phyloP scores from a whole-genome alignment of 2,797 vertebrate genomes.

The Anguilla obscura region DNA sequence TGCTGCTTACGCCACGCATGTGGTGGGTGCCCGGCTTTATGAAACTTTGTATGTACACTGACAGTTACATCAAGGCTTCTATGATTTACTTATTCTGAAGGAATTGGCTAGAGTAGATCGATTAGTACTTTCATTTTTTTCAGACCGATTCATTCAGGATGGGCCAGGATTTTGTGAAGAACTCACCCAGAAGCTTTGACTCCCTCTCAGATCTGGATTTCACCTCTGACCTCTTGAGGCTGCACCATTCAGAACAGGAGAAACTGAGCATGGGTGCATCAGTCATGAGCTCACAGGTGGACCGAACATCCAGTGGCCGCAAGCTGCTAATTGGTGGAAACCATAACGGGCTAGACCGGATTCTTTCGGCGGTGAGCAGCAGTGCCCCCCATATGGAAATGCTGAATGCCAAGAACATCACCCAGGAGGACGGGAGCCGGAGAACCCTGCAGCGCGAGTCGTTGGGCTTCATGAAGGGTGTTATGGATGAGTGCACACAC shows the following conservation, averaged over 20 bases:
- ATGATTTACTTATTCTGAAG: background rate
- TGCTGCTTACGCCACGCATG: no score
- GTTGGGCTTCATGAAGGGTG: conserved; percentile 96
- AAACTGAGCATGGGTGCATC: conserved; percentile 52
- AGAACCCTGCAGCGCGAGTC: conserved; percentile 84
- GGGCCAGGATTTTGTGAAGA: conserved; percentile 80
- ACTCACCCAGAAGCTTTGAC: conserved; percentile 67
- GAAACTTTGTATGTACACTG: no score
- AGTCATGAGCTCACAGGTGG: conserved; percentile 45
- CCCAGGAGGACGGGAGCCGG: conserved; percentile 40
- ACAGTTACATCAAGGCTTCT: no score
- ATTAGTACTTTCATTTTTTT: conserved; percentile 37
- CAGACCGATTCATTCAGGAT: conserved; percentile 94
- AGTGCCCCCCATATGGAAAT: conserved; percentile 48
- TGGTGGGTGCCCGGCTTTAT: no score
- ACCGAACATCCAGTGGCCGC: conserved; percentile 52
- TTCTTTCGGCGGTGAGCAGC: conserved; percentile 66
- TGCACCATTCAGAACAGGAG: conserved; percentile 53
- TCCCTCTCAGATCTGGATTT: conserved; percentile 67
- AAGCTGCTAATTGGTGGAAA: conserved; percentile 61
- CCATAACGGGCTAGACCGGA: conserved; percentile 60
- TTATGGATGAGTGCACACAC: conserved; percentile 98
- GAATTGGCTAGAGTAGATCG: conserved; percentile 28
- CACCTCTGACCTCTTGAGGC: conserved; percentile 67
- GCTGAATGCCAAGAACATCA: conserved; percentile 35